Conservation (phyloP, 2,797 vertebrate genomes). For the Vultur gryphus region DNA sequence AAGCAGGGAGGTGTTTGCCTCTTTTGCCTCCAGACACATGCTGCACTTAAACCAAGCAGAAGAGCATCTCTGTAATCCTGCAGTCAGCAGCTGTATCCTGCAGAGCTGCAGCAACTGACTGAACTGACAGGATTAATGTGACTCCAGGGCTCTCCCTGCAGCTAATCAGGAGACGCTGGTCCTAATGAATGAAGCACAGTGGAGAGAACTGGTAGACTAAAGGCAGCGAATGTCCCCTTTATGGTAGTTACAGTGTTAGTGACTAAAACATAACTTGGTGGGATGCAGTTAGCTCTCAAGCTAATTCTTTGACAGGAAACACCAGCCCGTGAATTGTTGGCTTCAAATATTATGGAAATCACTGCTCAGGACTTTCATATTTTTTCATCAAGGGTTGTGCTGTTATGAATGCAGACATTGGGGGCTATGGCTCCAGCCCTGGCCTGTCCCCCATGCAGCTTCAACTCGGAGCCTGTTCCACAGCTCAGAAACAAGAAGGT, state of each 20-base stretch:
- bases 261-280: not conserved
- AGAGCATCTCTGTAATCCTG: not conserved
- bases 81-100: not conserved
- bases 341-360: not conserved
- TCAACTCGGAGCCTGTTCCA: not conserved
- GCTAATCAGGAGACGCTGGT: not conserved
- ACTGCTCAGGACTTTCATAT: not conserved
- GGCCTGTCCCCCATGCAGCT: not conserved
- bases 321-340: not conserved
- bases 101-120: not conserved
- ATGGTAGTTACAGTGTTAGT: not conserved
- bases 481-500: not conserved
- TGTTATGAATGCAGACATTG: not conserved
- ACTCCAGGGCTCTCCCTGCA: not conserved
- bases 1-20: fast-evolving
- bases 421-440: not conserved
- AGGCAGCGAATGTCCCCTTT: not conserved
- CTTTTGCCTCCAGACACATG: not conserved
- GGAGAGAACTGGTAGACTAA: not conserved
- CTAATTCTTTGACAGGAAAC: not conserved
- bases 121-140: slow-evolving; percentile 18
- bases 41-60: not conserved
- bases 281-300: not conserved
- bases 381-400: not conserved
- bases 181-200: not conserved